Base-by-base conservation (phyloP, 2,113 vertebrate genomes). In the Athene noctua region DNA sequence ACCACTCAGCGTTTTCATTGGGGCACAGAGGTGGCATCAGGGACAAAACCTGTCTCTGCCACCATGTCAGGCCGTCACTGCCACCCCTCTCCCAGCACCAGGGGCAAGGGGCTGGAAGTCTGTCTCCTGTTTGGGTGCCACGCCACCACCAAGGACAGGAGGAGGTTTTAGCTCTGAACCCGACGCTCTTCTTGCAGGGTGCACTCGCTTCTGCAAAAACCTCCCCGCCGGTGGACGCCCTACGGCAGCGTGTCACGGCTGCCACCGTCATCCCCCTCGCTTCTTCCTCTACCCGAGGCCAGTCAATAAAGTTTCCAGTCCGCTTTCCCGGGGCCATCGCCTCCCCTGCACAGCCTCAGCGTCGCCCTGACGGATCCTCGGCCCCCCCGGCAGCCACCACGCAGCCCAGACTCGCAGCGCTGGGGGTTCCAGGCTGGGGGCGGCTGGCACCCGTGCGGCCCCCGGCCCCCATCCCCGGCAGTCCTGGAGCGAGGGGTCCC, bases 241-340 rank as follows among this genome's bases (percentile, higher is more conserved):
- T 10, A 25, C 5, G 5, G 38, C 36, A 16, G 11, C 1, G 3
- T 19, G 22, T 8, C 57, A 13, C 1, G 4, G 13, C 18, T 2
- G 17, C 23, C 16, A 5, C 9, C 1, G 1, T 4, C 36, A 26
- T 14, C 13, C 6, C 16, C 16, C 11, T 40, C 4, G 27, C 25
- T 22, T n/a, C 16, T 42, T 19, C 14, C 9, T 21, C 7, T 16
- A 27, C 10, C 47, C 4, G 27, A 27, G 10, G 3, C 5, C 15
- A 3, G 22, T 2, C 32, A 13, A 6, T 3, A 2, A 9, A 42
- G n/a, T 27, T 25, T 38, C 77, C 72, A 5, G 1, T 1, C 61
- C 12, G 9, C 42, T 23, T 6, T 30, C 29, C 27, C 34, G 11
- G 1, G 4, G 19, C 22, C 32, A 1, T 1, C 22, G 12, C 32